Percentiles rank a stretch among this genome's conserved stretches.
Evolutionary conservation across 2,888 invertebrate genomes (phyloP).

Genomic region (Temnothorax ravouxi): DNA sequence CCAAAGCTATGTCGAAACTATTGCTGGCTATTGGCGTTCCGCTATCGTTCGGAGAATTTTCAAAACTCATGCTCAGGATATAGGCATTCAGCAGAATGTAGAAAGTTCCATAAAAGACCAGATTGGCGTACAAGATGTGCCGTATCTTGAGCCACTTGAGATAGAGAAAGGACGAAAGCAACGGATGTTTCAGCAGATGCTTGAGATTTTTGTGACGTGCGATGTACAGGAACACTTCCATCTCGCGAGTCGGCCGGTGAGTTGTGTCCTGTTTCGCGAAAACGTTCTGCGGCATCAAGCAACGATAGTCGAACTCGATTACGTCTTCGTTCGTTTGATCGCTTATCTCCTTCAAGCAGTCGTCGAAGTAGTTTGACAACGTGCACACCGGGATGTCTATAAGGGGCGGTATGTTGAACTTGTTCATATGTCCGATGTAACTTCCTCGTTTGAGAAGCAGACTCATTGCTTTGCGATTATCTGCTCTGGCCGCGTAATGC

Average conservation of each 20-base stretch:
- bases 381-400: slow-evolving; percentile 91
- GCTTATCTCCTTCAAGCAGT: slow-evolving; percentile 90
- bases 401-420: slow-evolving; percentile 90
- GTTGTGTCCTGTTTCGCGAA: neutral
- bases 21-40: neutral
- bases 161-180: slow-evolving; percentile 93
- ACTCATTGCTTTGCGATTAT: slow-evolving; percentile 89
- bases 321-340: slow-evolving; percentile 91
- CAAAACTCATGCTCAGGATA: slow-evolving; percentile 87
- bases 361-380: slow-evolving; percentile 91
- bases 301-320: slow-evolving; percentile 90
- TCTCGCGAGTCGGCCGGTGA: neutral
- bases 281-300: neutral
- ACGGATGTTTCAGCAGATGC: slow-evolving; percentile 92
- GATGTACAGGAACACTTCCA: slow-evolving; percentile 86
- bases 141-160: slow-evolving; percentile 94
- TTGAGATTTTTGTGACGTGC: slow-evolving; percentile 90
- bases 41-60: neutral
- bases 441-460: slow-evolving; percentile 91
- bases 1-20: neutral
- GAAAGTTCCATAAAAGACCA: slow-evolving; percentile 91
- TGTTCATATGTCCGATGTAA: slow-evolving; percentile 90
- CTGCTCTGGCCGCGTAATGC: slow-evolving; percentile 92
- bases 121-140: slow-evolving; percentile 91
- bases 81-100: slow-evolving; percentile 90